phyloP scores from a whole-genome alignment of 2,113 vertebrate genomes.

The Dinomys branickii region DNA sequence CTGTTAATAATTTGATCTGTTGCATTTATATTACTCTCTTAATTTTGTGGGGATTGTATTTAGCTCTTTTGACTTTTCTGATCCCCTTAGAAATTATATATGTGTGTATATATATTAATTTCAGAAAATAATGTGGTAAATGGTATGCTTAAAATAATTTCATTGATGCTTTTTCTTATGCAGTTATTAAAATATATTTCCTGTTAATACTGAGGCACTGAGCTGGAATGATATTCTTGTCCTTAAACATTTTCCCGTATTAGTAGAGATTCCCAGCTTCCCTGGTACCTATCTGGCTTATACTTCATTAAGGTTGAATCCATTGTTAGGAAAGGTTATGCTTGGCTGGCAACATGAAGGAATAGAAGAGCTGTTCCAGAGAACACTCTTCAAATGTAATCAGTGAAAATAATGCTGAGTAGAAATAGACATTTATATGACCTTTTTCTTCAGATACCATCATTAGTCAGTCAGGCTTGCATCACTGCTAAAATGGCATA shows the following conservation, averaged over 20 bases:
- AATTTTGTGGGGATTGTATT: neutral
- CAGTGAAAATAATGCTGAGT: neutral
- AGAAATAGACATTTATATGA: neutral
- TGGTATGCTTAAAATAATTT: conserved; percentile 26
- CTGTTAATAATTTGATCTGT: neutral
- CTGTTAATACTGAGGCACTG: neutral
- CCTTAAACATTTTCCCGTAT: neutral
- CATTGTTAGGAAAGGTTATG: neutral
- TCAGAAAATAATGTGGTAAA: neutral
- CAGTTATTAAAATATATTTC: neutral
- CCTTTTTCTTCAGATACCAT: conserved; percentile 72
- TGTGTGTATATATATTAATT: neutral
- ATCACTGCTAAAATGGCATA: neutral
- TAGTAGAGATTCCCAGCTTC: neutral
- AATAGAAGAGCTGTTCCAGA: neutral
- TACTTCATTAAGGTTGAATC: neutral
- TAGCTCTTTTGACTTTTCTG: conserved; percentile 30
- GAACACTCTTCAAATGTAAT: neutral
- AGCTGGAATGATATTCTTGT: neutral
- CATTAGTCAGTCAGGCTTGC: neutral
- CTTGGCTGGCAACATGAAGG: neutral
- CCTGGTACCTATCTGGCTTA: neutral
- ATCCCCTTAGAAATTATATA: neutral
- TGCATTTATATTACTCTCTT: neutral
- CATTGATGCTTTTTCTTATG: neutral